Base-by-base conservation (phyloP, 2,113 vertebrate genomes). In the Prunella himalayana region DNA sequence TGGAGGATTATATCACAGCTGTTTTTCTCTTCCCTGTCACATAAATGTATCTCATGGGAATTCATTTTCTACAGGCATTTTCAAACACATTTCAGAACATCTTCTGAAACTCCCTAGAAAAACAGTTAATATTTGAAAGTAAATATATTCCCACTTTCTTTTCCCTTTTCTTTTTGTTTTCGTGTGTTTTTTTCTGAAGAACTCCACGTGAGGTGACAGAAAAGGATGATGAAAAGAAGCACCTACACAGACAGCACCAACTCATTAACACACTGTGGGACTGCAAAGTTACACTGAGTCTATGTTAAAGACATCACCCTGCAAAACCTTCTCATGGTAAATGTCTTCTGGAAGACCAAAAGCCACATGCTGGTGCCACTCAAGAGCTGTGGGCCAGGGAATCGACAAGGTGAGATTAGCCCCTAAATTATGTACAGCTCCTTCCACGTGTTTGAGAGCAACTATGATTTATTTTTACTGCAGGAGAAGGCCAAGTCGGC, bases 11-110 rank as follows among this genome's bases (percentile, higher is more conserved):
- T 69, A 90, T 73, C 86, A 78, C 57, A 85, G 75, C 37, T 82
- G 79, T 47, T 96, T 88, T 91, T 73, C 63, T 83, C 49, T 75
- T 91, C 35, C 64, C 56, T 88, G 77, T 51, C 86, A 90, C 31
- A 59, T 73, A 92, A 90, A 94, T 25, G 10, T 41, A 75, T 16
- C 86, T 86, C 44, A 28, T 6, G 41, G 81, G 91, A 89, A 93
- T 86, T 81, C 64, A 44, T 68, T 92, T 95, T 78, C 86, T 82
- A 56, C 60, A 73, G 83, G 68, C 51, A 68, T 86, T 90, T 92
- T 78, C 69, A 88, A 92, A 86, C 0, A 9, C 44, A 75, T 54
- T 90, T 90, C 47, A 82, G 76, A 86, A 78, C 4, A 8, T n/a
- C 75, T 88, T 88, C 50, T 91, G 64, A 88, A 88, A 73, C 25